Percentiles rank a stretch among this genome's conserved stretches.
Conservation (phyloP, 2,888 invertebrate species). For the Ctena decussata region DNA sequence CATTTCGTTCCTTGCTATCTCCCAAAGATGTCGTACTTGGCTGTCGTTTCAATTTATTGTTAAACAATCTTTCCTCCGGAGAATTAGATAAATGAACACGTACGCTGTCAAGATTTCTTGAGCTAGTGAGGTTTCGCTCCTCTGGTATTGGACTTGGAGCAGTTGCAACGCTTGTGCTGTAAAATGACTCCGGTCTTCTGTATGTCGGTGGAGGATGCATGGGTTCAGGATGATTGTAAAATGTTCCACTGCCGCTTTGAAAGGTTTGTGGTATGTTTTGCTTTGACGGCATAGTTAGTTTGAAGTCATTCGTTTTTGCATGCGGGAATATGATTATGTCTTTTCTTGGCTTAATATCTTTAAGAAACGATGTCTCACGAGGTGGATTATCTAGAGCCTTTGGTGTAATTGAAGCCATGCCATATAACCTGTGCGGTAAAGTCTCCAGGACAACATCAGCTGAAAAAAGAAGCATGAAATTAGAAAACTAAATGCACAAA, state of each 20-base stretch:
- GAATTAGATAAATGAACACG: not conserved
- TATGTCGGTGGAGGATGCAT: not conserved
- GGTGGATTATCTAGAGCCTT: slow-evolving; percentile 27
- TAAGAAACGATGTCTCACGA: slow-evolving; percentile 44
- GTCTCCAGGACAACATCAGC: slow-evolving; percentile 57
- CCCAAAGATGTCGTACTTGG: not conserved
- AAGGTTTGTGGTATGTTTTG: not conserved
- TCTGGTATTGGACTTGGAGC: not conserved
- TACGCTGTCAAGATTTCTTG: not conserved
- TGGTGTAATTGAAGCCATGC: slow-evolving; percentile 18
- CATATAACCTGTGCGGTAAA: slow-evolving; percentile 44
- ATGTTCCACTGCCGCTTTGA: not conserved
- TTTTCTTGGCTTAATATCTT: slow-evolving; percentile 22
- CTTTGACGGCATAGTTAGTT: slow-evolving; percentile 29
- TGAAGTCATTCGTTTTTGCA: slow-evolving; percentile 46
- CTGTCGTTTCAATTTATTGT: not conserved
- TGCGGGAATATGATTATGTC: slow-evolving; percentile 40
- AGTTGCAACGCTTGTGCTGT: not conserved
- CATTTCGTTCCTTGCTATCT: not conserved
- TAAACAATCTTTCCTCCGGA: not conserved
- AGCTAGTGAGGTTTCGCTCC: not conserved
- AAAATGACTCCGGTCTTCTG: not conserved
- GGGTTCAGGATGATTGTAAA: not conserved
- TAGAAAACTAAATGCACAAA: no score
- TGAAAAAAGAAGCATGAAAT: slow-evolving; percentile 30